Percentiles rank a stretch among this genome's conserved stretches.
Evolutionary conservation across 2,888 invertebrate genomes (phyloP).

Genomic region (Aelia acuminata): DNA sequence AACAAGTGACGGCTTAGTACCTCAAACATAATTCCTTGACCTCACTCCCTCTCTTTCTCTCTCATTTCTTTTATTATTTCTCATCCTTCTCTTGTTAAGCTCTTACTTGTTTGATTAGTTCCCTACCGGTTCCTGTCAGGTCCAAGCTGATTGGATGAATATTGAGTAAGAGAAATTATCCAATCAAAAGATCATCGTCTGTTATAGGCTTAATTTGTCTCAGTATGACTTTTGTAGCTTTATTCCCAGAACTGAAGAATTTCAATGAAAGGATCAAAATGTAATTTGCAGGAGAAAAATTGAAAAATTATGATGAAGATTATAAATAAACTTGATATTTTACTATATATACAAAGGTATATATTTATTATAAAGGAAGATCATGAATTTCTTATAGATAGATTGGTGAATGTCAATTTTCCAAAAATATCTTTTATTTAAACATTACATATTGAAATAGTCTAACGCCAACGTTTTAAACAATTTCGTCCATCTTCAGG

Average conservation of each 20-base stretch:
- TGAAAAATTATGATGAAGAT: no score
- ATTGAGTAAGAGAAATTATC: neutral
- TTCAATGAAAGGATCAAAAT: neutral
- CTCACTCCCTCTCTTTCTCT: neutral
- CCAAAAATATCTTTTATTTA: no score
- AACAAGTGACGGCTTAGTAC: neutral
- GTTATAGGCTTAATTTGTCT: neutral
- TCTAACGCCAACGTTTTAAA: no score
- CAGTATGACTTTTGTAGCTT: neutral
- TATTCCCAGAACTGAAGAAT: neutral
- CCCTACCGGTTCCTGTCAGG: neutral
- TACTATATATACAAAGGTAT: no score
- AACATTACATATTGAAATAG: no score
- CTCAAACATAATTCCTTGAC: neutral
- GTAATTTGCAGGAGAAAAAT: neutral
- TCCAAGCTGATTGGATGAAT: neutral
- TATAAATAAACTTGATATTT: no score
- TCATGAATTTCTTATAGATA: no score
- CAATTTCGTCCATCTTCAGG: no score
- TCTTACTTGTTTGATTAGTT: neutral
- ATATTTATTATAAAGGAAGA: no score
- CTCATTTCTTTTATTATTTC: neutral
- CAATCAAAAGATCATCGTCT: neutral
- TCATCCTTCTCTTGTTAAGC: neutral
- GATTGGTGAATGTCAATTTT: no score